A percentile compares a stretch with the other conserved stretches of the same genome.
phyloP scores from a whole-genome alignment of 2,888 invertebrate species.

The Urechis unicinctus region DNA sequence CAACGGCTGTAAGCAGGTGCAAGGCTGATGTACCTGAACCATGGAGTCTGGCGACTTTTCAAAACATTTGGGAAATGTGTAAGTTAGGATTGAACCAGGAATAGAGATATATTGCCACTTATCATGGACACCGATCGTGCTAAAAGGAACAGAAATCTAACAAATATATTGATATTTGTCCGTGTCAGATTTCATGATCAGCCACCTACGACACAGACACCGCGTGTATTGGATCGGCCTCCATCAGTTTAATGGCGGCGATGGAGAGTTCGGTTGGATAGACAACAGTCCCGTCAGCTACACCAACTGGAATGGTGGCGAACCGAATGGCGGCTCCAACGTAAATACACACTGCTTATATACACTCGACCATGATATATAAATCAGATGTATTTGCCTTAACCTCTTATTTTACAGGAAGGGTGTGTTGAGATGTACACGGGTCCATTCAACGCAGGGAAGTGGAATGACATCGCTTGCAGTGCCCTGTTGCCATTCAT shows the following conservation, averaged over 20 bases:
- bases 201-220: constrained; percentile 18
- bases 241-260: constrained; percentile 26
- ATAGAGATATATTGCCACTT: no score
- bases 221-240: constrained; percentile 35
- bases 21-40: constrained; percentile 8
- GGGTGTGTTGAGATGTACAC: constrained; percentile 27
- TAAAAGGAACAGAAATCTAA: background rate
- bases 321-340: constrained; percentile 23
- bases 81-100: background rate
- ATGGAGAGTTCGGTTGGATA: constrained; percentile 30
- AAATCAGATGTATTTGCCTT: background rate
- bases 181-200: constrained; percentile 25
- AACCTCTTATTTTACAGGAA: constrained; percentile 15
- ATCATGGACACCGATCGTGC: no score
- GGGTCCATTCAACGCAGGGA: constrained; percentile 21
- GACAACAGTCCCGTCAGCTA: constrained; percentile 27
- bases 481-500: constrained; percentile 22
- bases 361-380: no score
- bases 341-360: constrained; percentile 1
- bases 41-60: constrained; percentile 26
- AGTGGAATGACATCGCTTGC: constrained; percentile 31
- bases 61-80: constrained; percentile 26
- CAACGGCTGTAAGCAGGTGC: constrained; percentile 22
- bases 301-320: constrained; percentile 35
- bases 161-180: background rate